Base-by-base conservation (phyloP, 2,888 invertebrate genomes). In the Cataglyphis albicans region DNA sequence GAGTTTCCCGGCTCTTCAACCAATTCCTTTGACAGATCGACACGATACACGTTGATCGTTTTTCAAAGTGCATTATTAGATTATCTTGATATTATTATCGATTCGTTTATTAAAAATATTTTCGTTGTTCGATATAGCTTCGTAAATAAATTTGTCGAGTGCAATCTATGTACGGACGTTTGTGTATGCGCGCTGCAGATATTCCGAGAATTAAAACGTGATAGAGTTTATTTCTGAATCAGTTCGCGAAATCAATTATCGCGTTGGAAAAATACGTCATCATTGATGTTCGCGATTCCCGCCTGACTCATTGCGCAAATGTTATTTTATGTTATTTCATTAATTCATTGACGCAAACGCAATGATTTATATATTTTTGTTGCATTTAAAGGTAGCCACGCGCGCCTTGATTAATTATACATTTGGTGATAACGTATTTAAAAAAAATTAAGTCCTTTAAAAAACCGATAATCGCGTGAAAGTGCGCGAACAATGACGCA, bases 281-380 rank as follows among this genome's bases (percentile, higher is more conserved):
- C 35, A 55, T 55, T 55, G 38, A 41, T 41, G 41, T n/a, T 18
- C n/a, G 25, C 10, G 5, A 25, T 59, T 4, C 59, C 5, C 7
- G 29, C 18, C 44, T 44, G 21, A 48, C 32, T 48, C 57, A 44
- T n/a, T 21, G 6, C 21, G 9, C 44, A n/a, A 18, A 25, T 75
- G 25, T 52, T 52, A 52, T 52, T 44, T 44, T 3, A 41, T 61
- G 61, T 61, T 32, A 74, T 38, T 73, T 73, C n/a, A 41, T 73
- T 73, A 59, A 73, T 73, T 73, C 29, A 7, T 29, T 59, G 61
- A 61, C n/a, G 57, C n/a, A 41, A 38, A 4, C 1, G 48, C 21
- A 15, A 15, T 57, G 25, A 57, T 64, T 64, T 48, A 18, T 7
- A 52, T 52, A 3, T 44, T 12, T 44, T 29, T 76, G 38, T 55